phyloP scores from a whole-genome alignment of 2,113 vertebrate species.

The Rhinoderma darwinii region DNA sequence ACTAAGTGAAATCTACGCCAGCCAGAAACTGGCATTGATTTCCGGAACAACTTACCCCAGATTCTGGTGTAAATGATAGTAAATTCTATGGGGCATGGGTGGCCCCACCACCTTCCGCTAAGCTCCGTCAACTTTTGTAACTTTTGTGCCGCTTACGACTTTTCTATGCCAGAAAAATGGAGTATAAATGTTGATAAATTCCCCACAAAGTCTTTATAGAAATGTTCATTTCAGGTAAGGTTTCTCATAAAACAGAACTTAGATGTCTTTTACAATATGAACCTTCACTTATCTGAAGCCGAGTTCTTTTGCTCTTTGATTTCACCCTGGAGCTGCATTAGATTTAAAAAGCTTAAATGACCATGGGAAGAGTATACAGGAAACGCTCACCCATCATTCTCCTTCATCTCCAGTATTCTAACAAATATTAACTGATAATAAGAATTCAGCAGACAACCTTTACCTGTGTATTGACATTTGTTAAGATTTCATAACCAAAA shows the following conservation, averaged over 20 bases:
- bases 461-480: conserved; percentile 47
- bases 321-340: neutral
- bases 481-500: conserved; percentile 41
- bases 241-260: neutral
- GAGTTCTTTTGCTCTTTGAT: neutral
- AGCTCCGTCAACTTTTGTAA: too few relatives aligned
- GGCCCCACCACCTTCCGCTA: too few relatives aligned
- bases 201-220: neutral
- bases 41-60: too few relatives aligned
- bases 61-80: too few relatives aligned
- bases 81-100: too few relatives aligned
- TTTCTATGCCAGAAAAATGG: too few relatives aligned
- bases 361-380: neutral
- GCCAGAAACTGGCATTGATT: too few relatives aligned
- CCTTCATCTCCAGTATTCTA: conserved; percentile 21
- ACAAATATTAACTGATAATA: conserved; percentile 31
- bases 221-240: neutral
- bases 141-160: too few relatives aligned
- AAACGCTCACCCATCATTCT: neutral
- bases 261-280: neutral
- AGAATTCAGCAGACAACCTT: conserved; percentile 46
- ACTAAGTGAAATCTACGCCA: too few relatives aligned
- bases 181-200: too few relatives aligned
- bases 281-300: neutral
- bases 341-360: neutral